Evolutionary conservation across 2,797 vertebrate genomes (phyloP).

Genomic region (Aeoliscus strigatus): DNA sequence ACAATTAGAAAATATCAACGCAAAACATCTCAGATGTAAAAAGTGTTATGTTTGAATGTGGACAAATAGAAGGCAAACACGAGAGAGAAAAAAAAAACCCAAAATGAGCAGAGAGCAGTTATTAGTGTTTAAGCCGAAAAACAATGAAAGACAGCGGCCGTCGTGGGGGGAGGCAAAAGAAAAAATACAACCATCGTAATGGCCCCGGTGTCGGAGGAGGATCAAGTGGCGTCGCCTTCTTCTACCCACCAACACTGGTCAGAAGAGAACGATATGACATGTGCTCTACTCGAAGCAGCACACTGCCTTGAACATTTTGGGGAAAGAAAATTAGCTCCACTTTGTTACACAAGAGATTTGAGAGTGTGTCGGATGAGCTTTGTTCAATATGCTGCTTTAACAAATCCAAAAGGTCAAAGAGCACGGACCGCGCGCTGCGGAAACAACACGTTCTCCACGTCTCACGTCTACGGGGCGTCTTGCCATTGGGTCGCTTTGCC

Average conservation of each 20-base stretch:
- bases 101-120: constrained; percentile 53
- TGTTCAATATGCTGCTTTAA: constrained; percentile 43
- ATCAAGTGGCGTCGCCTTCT: constrained; percentile 41
- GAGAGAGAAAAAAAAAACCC: constrained; percentile 29
- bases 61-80: constrained; percentile 70
- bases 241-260: constrained; percentile 38
- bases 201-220: constrained; percentile 44
- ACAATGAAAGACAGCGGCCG: constrained; percentile 32
- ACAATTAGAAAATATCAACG: constrained; percentile 82
- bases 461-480: constrained; percentile 39
- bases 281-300: constrained; percentile 54
- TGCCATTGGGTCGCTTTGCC: constrained; percentile 39
- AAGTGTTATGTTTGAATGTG: constrained; percentile 72
- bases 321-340: constrained; percentile 43
- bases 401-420: constrained; percentile 32
- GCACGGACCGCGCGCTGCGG: constrained; percentile 30
- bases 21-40: constrained; percentile 77
- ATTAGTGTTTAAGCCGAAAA: constrained; percentile 52
- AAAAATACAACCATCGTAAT: constrained; percentile 19
- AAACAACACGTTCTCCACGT: constrained; percentile 38
- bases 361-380: constrained; percentile 37
- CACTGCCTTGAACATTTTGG: constrained; percentile 35
- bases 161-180: constrained; percentile 23
- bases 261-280: constrained; percentile 47
- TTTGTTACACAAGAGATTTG: constrained; percentile 32